Percentiles rank a stretch among this genome's conserved stretches.
These are phyloP conservation scores for Trissoscelio sp. DNA, from an alignment of 2,888 invertebrate species.

Conservation along the genomic window DNA sequence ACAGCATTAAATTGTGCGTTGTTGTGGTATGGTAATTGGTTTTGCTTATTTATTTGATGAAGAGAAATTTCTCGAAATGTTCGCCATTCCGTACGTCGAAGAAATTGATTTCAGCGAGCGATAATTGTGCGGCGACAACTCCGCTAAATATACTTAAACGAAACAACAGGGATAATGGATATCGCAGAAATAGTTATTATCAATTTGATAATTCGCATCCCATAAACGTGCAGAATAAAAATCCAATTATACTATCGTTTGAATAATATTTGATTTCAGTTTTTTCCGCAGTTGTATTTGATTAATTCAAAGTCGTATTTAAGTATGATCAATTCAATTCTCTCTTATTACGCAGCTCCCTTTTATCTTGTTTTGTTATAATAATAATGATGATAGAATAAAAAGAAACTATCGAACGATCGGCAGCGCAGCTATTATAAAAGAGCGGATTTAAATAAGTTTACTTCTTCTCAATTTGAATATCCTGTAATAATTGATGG, in stretches of 20 bases:
- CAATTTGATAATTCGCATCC: neutral
- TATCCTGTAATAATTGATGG: conserved; percentile 38
- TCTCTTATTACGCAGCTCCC: conserved; percentile 14
- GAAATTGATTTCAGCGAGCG: conserved; percentile 37
- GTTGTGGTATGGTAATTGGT: conserved; percentile 77
- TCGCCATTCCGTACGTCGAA: conserved; percentile 22
- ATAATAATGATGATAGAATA: too few relatives aligned
- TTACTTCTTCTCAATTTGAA: conserved; percentile 45
- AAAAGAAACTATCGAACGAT: conserved; percentile 21
- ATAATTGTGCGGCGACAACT: conserved; percentile 36
- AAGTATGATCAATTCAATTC: conserved; percentile 45
- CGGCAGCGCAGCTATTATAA: conserved; percentile 18
- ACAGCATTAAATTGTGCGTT: conserved; percentile 77
- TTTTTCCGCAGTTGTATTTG: conserved; percentile 39
- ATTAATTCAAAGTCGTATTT: conserved; percentile 49
- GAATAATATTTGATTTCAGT: conserved; percentile 18
- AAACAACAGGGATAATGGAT: neutral
- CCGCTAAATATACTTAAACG: neutral
- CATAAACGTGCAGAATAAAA: conserved; percentile 8
- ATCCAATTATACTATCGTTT: conserved; percentile 24
- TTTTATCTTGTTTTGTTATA: conserved; percentile 52
- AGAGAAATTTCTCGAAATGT: conserved; percentile 42
- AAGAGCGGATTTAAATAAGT: conserved; percentile 37
- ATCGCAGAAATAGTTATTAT: conserved; percentile 2
- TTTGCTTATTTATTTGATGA: conserved; percentile 76